Percentiles rank a stretch among this genome's conserved stretches.
Conservation (phyloP, 2,113 vertebrate species). For the Cryptomyrus ogoouensis region DNA sequence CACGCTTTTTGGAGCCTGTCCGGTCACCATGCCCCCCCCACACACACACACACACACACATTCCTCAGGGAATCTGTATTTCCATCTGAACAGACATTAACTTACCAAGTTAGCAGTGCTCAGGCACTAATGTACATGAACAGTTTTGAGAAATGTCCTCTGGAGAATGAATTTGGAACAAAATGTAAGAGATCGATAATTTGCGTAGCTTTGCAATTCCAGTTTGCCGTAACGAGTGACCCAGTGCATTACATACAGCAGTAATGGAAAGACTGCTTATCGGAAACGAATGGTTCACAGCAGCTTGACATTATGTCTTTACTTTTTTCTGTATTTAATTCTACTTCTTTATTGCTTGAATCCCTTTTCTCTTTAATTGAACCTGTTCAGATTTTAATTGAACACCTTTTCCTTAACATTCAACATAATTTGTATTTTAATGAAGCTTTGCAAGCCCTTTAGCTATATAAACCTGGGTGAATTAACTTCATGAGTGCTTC, state of each 20-base stretch:
- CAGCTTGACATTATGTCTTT: conserved; percentile 33
- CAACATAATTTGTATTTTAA: conserved; percentile 45
- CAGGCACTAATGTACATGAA: not conserved
- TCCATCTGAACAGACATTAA: not conserved
- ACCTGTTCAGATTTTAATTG: conserved; percentile 50
- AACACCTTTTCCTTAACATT: conserved; percentile 44
- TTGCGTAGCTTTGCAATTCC: conserved; percentile 19
- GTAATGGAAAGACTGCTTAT: conserved; percentile 32
- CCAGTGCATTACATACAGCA: conserved; percentile 11
- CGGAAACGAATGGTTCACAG: conserved; percentile 24
- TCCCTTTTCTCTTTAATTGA: conserved; percentile 53
- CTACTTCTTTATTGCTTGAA: conserved; percentile 37
- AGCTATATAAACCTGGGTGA: conserved; percentile 10
- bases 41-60: not conserved
- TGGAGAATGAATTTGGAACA: not conserved
- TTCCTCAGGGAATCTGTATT: not conserved
- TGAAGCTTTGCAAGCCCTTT: conserved; percentile 43
- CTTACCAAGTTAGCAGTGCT: not conserved
- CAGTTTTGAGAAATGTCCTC: not conserved
- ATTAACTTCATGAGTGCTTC: not conserved
- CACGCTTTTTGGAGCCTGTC: too few species aligned
- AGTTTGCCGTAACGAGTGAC: conserved; percentile 24
- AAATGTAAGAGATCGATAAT: conserved; percentile 9
- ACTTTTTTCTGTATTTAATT: conserved; percentile 27
- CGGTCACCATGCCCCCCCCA: too few species aligned